phyloP scores from a whole-genome alignment of 2,888 invertebrate genomes.

The Andrena haemorrhoa region DNA sequence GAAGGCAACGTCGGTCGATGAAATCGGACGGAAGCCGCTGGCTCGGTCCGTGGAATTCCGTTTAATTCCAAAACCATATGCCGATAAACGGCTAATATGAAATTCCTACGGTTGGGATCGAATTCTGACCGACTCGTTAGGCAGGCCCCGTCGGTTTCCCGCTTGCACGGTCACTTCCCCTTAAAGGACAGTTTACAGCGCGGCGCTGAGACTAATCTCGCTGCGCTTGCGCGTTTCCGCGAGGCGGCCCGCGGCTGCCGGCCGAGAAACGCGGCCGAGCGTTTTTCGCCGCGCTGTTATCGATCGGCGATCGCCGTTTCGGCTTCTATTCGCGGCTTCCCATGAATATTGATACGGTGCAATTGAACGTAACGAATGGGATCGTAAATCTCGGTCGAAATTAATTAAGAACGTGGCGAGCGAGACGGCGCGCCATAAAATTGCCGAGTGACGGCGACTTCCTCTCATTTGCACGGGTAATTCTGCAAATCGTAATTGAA shows the following conservation, averaged over 20 bases:
- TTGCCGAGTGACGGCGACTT: slow-evolving; percentile 46
- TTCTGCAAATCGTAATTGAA: slow-evolving; percentile 75
- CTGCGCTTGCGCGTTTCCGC: not conserved
- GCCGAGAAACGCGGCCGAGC: not conserved
- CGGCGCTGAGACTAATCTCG: slow-evolving; percentile 25
- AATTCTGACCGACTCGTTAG: slow-evolving; percentile 66
- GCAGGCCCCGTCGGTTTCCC: slow-evolving; percentile 52
- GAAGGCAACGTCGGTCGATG: slow-evolving; percentile 47
- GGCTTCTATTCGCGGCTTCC: slow-evolving; percentile 35
- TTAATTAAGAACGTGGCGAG: slow-evolving; percentile 66
- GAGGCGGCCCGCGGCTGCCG: not conserved
- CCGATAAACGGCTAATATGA: slow-evolving; percentile 62
- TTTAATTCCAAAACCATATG: slow-evolving; percentile 61
- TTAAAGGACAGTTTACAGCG: slow-evolving; percentile 47
- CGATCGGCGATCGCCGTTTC: slow-evolving; percentile 42
- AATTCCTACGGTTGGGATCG: slow-evolving; percentile 51
- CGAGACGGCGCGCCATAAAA: slow-evolving; percentile 54
- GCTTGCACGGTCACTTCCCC: slow-evolving; percentile 24
- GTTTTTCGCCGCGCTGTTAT: slow-evolving; percentile 21
- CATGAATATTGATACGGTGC: slow-evolving; percentile 71
- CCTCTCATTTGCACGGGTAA: slow-evolving; percentile 73
- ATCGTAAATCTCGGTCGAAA: slow-evolving; percentile 72
- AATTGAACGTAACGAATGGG: slow-evolving; percentile 72
- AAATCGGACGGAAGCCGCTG: slow-evolving; percentile 54
- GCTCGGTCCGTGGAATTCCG: slow-evolving; percentile 62